Evolutionary conservation across 1,140 invertebrate species (phyloP).

Genomic region (Hycleus cichorii): DNA sequence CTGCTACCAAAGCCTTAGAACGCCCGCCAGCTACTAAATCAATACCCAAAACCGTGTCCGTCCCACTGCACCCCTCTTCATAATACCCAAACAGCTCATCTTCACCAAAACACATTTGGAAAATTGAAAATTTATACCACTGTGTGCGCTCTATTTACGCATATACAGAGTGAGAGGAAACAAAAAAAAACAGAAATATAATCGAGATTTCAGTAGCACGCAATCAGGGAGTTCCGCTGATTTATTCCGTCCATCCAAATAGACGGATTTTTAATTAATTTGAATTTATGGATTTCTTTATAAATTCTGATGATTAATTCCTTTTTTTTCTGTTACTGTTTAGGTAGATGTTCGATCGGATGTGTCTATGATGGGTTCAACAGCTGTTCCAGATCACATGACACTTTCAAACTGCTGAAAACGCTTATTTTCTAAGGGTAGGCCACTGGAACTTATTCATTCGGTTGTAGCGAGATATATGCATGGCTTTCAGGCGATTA

Average conservation of each 20-base stretch:
- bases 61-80: slow-evolving; percentile 20
- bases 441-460: not conserved
- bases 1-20: slow-evolving; percentile 38
- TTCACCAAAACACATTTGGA: slow-evolving; percentile 26
- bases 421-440: no score
- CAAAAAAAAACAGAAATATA: no score
- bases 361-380: slow-evolving; percentile 9
- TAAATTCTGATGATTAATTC: no score
- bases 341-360: no score
- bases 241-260: no score
- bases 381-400: slow-evolving; percentile 16
- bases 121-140: slow-evolving; percentile 20
- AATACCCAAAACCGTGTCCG: slow-evolving; percentile 34
- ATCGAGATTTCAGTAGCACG: not conserved
- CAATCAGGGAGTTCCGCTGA: not conserved
- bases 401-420: slow-evolving; percentile 6
- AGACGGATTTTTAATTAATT: no score
- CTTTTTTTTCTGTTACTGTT: no score
- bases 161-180: no score
- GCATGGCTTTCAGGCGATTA: not conserved
- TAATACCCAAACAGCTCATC: slow-evolving; percentile 30
- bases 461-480: not conserved
- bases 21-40: slow-evolving; percentile 41
- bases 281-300: no score
- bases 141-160: no score